Conservation (phyloP, 2,888 invertebrate genomes). For the Leucania comma region DNA sequence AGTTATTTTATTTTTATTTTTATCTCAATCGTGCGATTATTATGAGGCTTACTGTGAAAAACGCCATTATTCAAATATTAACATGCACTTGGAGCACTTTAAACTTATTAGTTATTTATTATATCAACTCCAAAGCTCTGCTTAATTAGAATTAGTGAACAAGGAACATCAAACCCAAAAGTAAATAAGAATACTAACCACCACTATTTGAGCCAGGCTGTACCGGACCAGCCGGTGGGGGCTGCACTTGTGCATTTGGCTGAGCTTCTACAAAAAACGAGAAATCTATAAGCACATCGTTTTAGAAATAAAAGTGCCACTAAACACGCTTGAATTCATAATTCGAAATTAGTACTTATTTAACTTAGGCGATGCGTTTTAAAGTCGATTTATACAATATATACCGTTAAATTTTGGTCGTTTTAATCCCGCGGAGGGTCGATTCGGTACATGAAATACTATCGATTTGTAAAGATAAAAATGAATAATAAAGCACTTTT, state of each 20-base stretch:
- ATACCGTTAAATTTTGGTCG: no score
- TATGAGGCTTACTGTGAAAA: slow-evolving; percentile 1
- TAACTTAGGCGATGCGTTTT: no score
- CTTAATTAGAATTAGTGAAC: slow-evolving; percentile 29
- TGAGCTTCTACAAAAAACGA: slow-evolving; percentile 45
- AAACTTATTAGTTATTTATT: slow-evolving; percentile 22
- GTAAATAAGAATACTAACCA: slow-evolving; percentile 50
- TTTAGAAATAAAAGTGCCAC: neutral
- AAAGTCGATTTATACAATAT: no score
- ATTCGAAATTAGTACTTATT: neutral
- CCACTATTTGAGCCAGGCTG: slow-evolving; percentile 57
- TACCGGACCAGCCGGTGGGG: slow-evolving; percentile 69
- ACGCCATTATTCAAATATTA: slow-evolving; percentile 23
- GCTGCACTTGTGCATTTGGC: slow-evolving; percentile 46
- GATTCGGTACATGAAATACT: no score
- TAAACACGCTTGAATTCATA: neutral
- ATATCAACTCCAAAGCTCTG: slow-evolving; percentile 1
- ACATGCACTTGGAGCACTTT: slow-evolving; percentile 28
- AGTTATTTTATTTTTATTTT: no score
- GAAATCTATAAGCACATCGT: neutral
- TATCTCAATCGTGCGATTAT: neutral
- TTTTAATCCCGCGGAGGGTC: no score
- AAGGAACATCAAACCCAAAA: slow-evolving; percentile 6
- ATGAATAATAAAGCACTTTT: no score
- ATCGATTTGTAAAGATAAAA: no score